Base-by-base conservation (phyloP, 2,888 invertebrate species). In the Lapara coniferarum region DNA sequence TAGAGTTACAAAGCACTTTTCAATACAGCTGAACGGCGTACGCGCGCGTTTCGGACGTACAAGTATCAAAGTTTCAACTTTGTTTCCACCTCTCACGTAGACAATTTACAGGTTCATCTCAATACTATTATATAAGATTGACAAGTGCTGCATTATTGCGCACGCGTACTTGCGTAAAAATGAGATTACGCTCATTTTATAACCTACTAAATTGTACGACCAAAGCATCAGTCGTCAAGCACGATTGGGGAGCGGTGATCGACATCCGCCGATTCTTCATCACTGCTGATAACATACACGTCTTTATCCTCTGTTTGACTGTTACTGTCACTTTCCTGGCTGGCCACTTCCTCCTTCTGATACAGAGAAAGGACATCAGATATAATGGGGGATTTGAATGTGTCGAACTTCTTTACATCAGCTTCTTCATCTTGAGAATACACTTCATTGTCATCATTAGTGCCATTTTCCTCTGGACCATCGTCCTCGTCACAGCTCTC, bases 321-420 rank as follows among this genome's bases (percentile, higher is more conserved):
- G 37, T n/a, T 52, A 44, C 19, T n/a, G 12, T 67, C 70, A 6
- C 37, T 70, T 14, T 75, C 74, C 14, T 70, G 72, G 59, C 72
- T 66, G 55, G 57, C 56, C 13, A 67, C 78, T 49, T 83, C 81
- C 44, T 86, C 83, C 12, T 83, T 81, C 70, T 88, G 84, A 71
- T 85, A 91, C 0, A 92, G 81, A 0, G 93, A 93, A 12, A 92
- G 78, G 4, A 93, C 92, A 68, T 92, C 92, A 0, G 92, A 93
- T 78, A 93, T 93, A 4, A 93, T 89, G 0, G 92, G 92, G 2
- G 91, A 87, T 63, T 89, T 88, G 0, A 84, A 37, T 19, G 13
- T 63, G 8, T 52, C 53, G 46, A 49, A 57, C 30, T 58, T 58
- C 30, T 57, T 68, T 10, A 75, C 72, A 0, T 83, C 81, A 4